Conservation (phyloP, 92 coral and sea anemone genomes). For the Zoanthus solanderi region DNA sequence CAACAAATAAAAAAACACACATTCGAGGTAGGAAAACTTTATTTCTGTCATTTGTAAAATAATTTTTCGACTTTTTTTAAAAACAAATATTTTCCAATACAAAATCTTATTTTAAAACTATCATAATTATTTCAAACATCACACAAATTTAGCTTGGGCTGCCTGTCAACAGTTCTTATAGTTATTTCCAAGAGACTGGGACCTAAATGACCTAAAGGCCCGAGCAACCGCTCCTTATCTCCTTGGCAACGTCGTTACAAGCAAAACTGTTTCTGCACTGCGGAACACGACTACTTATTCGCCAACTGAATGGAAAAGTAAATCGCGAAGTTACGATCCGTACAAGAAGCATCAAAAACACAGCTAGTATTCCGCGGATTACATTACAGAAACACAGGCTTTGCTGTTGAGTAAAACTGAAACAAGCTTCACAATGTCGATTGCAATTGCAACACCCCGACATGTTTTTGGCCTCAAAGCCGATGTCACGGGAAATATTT, state of each 20-base stretch:
- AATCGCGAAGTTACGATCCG: not conserved
- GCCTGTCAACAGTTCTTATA: too few species aligned
- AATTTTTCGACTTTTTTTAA: too few species aligned
- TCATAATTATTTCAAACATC: too few species aligned
- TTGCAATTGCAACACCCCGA: conserved; percentile 93
- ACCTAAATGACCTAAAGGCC: not conserved
- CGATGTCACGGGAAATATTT: conserved; percentile 95
- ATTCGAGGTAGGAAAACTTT: too few species aligned
- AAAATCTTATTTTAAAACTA: too few species aligned
- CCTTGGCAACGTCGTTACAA: conserved; percentile 36
- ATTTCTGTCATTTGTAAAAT: too few species aligned
- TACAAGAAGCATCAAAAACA: not conserved
- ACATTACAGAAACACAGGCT: not conserved
- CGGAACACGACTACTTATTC: not conserved
- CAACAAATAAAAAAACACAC: too few species aligned
- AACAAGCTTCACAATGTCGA: conserved; percentile 80
- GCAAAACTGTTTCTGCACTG: conserved; percentile 24
- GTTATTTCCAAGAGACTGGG: too few species aligned
- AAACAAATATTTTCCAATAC: too few species aligned
- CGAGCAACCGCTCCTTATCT: conserved; percentile 40
- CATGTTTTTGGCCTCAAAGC: conserved; percentile 97
- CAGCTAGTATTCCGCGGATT: not conserved
- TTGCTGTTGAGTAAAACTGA: not conserved
- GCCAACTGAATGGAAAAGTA: conserved; percentile 8
- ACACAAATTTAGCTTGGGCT: too few species aligned